Evolutionary conservation across 2,797 vertebrate species (phyloP), one percentile per base, ranked within the genome.

Genomic region (Pelobates cultripes): DNA sequence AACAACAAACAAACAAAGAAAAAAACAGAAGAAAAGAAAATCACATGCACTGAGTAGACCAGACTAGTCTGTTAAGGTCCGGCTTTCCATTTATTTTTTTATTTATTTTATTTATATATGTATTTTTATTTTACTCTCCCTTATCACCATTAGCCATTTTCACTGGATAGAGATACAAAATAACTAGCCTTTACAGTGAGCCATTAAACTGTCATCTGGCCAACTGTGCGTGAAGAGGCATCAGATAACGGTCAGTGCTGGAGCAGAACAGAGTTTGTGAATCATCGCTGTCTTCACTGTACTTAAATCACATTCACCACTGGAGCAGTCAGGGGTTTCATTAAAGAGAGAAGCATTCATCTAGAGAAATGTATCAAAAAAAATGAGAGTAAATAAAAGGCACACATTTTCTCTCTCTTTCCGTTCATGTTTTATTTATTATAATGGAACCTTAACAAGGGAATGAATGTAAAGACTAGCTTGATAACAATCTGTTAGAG

Each of bases 281-380:
- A 94, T 94, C 94, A 94, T 93, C 89, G 92, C 91, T 92, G 90
- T 91, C 91, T 91, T 85, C 89, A 89, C 89, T 84, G 88, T 90
- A 88, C 90, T 92, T 95, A 95, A 95, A 94, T 95, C 93, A 94
- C 91, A 92, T 90, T 91, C 91, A 89, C 88, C 92, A 90, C 89
- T 91, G 93, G 92, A 92, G 91, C 93, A 92, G 91, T 90, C 92
- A 93, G 91, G 93, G 92, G 92, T 94, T 95, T 94, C 93, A 94
- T 94, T 94, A 94, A 91, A 91, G 85, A 86, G 86, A 91, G 89
- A 93, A 91, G 90, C 91, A 91, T 89, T 92, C 88, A 87, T 91
- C 91, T 91, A 89, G 89, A 93, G 90, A 93, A 92, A 92, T 91
- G 91, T 90, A 90, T 91, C 90, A 89, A 88, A 90, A 91, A 92